Conservation (phyloP, 2,113 vertebrate genomes). For the Hemiscyllium ocellatum region DNA sequence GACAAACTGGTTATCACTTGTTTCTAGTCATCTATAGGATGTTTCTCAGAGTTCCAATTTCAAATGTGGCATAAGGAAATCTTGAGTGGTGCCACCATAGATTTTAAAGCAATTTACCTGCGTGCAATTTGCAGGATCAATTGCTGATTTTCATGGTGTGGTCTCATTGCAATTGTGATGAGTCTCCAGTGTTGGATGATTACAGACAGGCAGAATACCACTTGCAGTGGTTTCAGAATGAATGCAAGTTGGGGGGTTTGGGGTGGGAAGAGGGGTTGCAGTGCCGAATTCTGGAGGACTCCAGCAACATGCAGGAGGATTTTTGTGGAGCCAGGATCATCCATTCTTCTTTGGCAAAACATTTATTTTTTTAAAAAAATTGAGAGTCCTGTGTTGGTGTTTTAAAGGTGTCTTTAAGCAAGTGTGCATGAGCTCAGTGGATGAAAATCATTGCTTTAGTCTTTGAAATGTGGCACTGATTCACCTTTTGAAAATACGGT, state of each 20-base stretch:
- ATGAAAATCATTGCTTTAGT: not conserved
- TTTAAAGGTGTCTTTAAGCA: not conserved
- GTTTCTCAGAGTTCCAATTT: not conserved
- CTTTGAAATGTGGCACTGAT: not conserved
- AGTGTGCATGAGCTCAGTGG: not conserved
- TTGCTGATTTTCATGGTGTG: not conserved
- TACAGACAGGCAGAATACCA: not conserved
- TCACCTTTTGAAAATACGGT: not conserved
- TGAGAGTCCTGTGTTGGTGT: not conserved
- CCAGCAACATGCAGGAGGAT: not conserved
- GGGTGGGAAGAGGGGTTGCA: not conserved
- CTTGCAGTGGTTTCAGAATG: too few species aligned
- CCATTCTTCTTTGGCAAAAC: not conserved
- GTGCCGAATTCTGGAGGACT: not conserved
- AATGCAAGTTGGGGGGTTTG: not conserved
- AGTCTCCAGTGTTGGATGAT: not conserved
- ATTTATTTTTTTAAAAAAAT: not conserved
- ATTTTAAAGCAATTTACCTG: not conserved
- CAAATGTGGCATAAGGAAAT: not conserved
- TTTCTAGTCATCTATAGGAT: not conserved
- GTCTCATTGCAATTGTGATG: not conserved
- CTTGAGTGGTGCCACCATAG: not conserved
- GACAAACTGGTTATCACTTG: not conserved
- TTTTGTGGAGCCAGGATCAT: not conserved
- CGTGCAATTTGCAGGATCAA: not conserved